Evolutionary conservation across 2,113 vertebrate species (phyloP).

Genomic region (Pipa parva): DNA sequence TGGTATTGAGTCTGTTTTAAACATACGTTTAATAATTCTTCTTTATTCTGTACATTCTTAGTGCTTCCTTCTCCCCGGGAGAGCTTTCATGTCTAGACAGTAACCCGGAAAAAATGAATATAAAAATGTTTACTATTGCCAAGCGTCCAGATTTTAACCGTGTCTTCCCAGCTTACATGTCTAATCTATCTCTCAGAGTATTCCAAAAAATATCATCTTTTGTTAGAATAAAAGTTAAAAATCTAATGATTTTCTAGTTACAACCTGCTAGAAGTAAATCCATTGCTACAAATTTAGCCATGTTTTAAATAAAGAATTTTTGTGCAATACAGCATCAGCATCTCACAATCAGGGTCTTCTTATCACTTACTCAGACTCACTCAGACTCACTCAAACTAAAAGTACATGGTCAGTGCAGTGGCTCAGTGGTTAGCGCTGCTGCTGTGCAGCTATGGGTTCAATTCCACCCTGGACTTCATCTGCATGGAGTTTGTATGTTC

Average conservation of each 20-base stretch:
- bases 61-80: conserved; percentile 8
- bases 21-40: conserved; percentile 27
- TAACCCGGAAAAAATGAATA: conserved; percentile 28
- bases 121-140: not conserved
- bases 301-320: no score
- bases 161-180: not conserved
- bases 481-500: no score
- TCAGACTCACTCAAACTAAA: no score
- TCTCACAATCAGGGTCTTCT: no score
- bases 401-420: no score
- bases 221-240: not conserved
- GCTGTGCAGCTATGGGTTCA: no score
- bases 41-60: conserved; percentile 35
- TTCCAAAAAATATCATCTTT: not conserved
- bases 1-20: conserved; percentile 40
- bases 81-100: conserved; percentile 44
- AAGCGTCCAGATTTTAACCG: not conserved
- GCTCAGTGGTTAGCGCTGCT: no score
- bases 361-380: no score
- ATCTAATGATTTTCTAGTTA: not conserved
- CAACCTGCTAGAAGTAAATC: not conserved
- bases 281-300: no score
- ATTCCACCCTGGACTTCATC: no score
- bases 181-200: not conserved
- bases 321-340: no score